These are phyloP conservation scores for Paedocypris micromegethes DNA, from an alignment of 2,797 vertebrate species.

Conservation along the genomic window DNA sequence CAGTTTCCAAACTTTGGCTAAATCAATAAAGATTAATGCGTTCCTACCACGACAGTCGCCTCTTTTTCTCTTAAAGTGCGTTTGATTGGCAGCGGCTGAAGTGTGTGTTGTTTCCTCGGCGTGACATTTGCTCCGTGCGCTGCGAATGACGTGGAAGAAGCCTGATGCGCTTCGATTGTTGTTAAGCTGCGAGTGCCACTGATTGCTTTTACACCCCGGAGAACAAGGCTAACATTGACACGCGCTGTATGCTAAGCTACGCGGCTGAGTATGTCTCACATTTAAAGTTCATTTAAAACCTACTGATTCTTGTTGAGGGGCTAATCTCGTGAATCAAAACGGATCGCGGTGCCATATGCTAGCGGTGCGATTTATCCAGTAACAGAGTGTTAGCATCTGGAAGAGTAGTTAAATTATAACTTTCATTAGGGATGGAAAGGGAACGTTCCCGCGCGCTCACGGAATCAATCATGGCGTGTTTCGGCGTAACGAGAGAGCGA, in stretches of 20 bases:
- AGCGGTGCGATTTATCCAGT: slow-evolving; percentile 35
- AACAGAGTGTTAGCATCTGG: slow-evolving; percentile 48
- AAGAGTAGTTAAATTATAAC: slow-evolving; percentile 49
- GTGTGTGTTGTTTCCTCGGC: slow-evolving; percentile 58
- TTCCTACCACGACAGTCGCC: not conserved
- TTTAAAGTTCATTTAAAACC: slow-evolving; percentile 14
- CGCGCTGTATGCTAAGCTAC: slow-evolving; percentile 35
- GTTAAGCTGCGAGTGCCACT: slow-evolving; percentile 50
- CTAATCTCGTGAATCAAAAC: slow-evolving; percentile 39
- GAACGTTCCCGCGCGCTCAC: no score
- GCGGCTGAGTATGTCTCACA: not conserved
- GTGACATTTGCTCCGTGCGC: slow-evolving; percentile 65
- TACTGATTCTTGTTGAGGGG: slow-evolving; percentile 17
- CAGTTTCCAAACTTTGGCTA: slow-evolving; percentile 1
- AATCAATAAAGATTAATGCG: not conserved
- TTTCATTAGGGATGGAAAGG: no score
- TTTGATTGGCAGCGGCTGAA: slow-evolving; percentile 53
- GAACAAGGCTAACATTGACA: slow-evolving; percentile 32
- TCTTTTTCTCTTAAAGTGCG: not conserved
- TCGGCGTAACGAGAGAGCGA: no score
- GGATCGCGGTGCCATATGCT: slow-evolving; percentile 37
- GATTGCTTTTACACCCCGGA: slow-evolving; percentile 43
- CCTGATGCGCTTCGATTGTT: slow-evolving; percentile 57
- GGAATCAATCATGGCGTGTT: no score
- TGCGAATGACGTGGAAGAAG: slow-evolving; percentile 61